phyloP scores from a whole-genome alignment of 2,888 invertebrate species.

The Carcina quercana region DNA sequence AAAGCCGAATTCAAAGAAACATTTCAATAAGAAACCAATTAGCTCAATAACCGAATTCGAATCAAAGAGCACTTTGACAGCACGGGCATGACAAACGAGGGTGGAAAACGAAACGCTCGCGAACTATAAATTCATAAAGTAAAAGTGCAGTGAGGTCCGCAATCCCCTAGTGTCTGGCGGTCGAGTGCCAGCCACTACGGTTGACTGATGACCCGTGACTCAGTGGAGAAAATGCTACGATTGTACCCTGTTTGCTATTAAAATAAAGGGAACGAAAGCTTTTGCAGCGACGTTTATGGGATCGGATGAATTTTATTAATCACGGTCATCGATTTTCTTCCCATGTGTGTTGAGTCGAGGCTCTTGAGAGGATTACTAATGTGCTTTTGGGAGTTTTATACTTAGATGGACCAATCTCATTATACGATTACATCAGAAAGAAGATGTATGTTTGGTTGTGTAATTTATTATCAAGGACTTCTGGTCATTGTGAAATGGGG shows the following conservation, averaged over 20 bases:
- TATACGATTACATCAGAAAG: too few species aligned
- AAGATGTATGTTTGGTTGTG: too few species aligned
- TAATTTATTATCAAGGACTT: too few species aligned
- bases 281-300: too few species aligned
- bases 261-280: constrained; percentile 6
- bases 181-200: constrained; percentile 45
- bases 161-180: constrained; percentile 36
- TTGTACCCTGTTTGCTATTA: constrained; percentile 25
- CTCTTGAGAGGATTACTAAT: too few species aligned
- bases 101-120: constrained; percentile 40
- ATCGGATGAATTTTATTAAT: too few species aligned
- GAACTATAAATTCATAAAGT: constrained; percentile 45
- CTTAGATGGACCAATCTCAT: too few species aligned
- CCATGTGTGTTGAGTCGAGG: too few species aligned
- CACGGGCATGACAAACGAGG: constrained; percentile 41
- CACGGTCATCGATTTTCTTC: too few species aligned
- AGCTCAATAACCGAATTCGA: constrained; percentile 15
- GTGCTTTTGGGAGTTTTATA: too few species aligned
- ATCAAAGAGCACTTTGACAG: constrained; percentile 27
- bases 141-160: constrained; percentile 50
- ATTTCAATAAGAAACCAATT: background rate
- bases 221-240: constrained; percentile 33
- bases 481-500: too few species aligned
- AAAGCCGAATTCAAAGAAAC: too few species aligned
- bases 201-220: constrained; percentile 41